These are phyloP conservation scores for Cotesia vestalis DNA, from an alignment of 1,140 invertebrate genomes.

Conservation along the genomic window DNA sequence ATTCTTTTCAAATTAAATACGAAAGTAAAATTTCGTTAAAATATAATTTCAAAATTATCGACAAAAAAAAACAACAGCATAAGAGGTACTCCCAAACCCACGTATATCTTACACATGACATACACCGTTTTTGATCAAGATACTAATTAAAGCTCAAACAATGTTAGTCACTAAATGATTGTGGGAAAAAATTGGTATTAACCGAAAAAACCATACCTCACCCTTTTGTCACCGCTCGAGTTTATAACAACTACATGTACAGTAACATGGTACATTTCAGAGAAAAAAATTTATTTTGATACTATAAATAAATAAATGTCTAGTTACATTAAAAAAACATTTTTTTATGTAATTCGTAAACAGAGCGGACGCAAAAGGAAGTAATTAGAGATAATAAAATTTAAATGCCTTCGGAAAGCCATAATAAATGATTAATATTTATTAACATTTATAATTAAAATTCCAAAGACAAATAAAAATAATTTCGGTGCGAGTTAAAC, in stretches of 20 bases:
- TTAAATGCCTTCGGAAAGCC: conserved; percentile 43
- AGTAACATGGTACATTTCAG: too few species aligned
- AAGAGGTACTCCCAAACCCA: conserved; percentile 65
- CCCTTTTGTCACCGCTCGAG: conserved; percentile 47
- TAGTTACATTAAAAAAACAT: conserved; percentile 2
- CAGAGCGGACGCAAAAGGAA: conserved; percentile 49
- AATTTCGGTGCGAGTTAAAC: conserved; percentile 42
- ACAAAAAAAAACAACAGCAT: conserved; percentile 36
- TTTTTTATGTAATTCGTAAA: conserved; percentile 34
- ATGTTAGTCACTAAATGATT: conserved; percentile 68
- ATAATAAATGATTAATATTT: conserved; percentile 11
- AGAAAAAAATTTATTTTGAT: not conserved
- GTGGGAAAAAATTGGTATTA: conserved; percentile 56
- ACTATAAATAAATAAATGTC: not conserved
- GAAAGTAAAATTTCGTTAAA: not conserved
- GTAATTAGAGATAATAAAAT: conserved; percentile 43
- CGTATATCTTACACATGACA: conserved; percentile 68
- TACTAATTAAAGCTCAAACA: conserved; percentile 68
- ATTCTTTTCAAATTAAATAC: not conserved
- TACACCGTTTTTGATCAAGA: conserved; percentile 61
- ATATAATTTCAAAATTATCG: conserved; percentile 7
- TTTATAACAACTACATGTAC: conserved; percentile 39
- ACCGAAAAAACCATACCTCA: conserved; percentile 56
- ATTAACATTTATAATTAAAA: conserved; percentile 18
- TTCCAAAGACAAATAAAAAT: conserved; percentile 35